Evolutionary conservation across 2,113 vertebrate species (phyloP).

Genomic region (Cynoglossus semilaevis): DNA sequence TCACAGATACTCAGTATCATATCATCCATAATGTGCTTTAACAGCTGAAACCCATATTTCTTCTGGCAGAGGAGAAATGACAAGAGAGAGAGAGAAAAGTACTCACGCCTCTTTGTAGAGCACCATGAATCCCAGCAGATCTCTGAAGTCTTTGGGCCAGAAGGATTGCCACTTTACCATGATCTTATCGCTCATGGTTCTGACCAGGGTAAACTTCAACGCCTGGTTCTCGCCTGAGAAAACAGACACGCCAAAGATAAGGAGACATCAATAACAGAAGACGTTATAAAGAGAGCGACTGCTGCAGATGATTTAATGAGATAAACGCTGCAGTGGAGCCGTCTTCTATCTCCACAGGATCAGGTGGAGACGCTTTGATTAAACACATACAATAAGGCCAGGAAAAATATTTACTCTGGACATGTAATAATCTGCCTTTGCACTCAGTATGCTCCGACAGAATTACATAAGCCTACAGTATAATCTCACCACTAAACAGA

Average conservation of each 20-base stretch:
- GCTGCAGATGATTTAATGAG: background rate
- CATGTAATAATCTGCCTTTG: background rate
- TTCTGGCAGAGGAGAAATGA: background rate
- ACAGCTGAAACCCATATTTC: conserved; percentile 20
- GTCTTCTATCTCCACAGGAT: background rate
- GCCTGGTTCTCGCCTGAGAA: conserved; percentile 85
- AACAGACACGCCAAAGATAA: background rate
- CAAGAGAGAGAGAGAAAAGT: too few species aligned
- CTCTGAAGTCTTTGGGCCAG: conserved; percentile 94
- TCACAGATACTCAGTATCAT: background rate
- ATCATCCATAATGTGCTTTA: background rate
- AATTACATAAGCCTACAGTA: background rate
- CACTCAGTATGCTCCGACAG: background rate
- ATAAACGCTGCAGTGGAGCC: background rate
- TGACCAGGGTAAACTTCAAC: conserved; percentile 85
- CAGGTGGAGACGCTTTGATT: background rate
- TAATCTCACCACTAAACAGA: background rate
- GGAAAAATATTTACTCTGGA: background rate
- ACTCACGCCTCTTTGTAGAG: conserved; percentile 98
- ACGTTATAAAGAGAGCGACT: background rate
- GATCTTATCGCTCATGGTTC: conserved; percentile 86
- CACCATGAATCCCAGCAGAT: conserved; percentile 96
- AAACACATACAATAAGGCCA: background rate
- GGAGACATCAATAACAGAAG: background rate
- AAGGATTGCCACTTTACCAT: conserved; percentile 90